These are phyloP conservation scores for Anthopleura xanthogrammica DNA, from an alignment of 92 coral and sea anemone species.

Conservation along the genomic window DNA sequence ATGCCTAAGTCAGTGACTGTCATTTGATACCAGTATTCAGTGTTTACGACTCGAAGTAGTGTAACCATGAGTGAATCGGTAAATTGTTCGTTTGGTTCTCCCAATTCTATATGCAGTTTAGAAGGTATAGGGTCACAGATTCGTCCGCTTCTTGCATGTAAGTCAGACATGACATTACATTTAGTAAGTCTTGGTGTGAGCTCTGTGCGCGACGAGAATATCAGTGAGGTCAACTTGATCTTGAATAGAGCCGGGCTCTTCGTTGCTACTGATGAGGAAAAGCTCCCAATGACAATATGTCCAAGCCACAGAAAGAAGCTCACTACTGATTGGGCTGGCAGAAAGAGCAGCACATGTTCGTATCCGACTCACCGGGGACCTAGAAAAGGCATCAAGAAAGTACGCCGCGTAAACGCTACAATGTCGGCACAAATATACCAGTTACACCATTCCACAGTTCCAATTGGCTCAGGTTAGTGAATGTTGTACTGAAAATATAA, in stretches of 20 bases:
- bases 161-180: conserved; percentile 10
- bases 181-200: conserved; percentile 9
- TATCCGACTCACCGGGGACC: conserved; percentile 26
- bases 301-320: conserved; percentile 16
- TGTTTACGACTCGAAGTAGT: background rate
- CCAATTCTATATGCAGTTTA: background rate
- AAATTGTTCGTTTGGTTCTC: conserved; percentile 8
- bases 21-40: too few species aligned
- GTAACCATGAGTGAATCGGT: background rate
- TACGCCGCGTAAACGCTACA: conserved; percentile 20
- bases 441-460: background rate
- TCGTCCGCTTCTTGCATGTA: background rate
- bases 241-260: background rate
- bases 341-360: conserved; percentile 16
- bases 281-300: background rate
- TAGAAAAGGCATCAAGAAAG: conserved; percentile 1
- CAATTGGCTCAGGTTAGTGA: conserved; percentile 30
- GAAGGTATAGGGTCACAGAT: background rate
- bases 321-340: conserved; percentile 29
- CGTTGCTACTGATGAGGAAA: background rate
- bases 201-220: too few species aligned
- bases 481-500: background rate
- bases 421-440: conserved; percentile 24
- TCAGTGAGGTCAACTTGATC: background rate
- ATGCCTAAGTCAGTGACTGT: too few species aligned